phyloP scores from a whole-genome alignment of 2,113 vertebrate species.

The Ascaphus truei region DNA sequence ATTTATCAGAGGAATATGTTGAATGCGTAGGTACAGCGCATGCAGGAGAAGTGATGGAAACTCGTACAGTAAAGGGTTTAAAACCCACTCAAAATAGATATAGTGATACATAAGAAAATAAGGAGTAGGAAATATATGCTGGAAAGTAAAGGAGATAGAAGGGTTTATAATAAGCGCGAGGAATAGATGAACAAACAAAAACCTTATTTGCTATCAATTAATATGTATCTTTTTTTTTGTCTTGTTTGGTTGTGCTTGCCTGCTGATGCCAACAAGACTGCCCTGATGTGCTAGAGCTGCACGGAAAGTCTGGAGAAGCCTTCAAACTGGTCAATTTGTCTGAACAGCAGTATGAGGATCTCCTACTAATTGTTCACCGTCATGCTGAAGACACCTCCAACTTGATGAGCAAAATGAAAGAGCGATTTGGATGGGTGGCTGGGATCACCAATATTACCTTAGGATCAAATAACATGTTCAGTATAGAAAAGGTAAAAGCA shows the following conservation, averaged over 20 bases:
- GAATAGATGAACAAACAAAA: not conserved
- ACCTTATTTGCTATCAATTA: not conserved
- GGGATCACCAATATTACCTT: slow-evolving; percentile 55
- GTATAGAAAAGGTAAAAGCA: slow-evolving; percentile 65
- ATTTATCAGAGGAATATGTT: too few relatives aligned
- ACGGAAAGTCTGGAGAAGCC: slow-evolving; percentile 73
- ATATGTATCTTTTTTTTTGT: not conserved
- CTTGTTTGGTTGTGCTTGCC: not conserved
- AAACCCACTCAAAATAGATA: too few relatives aligned
- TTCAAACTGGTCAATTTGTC: slow-evolving; percentile 74
- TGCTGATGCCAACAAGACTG: slow-evolving; percentile 61
- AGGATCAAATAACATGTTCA: slow-evolving; percentile 63
- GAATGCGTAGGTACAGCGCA: too few relatives aligned
- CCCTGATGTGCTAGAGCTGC: slow-evolving; percentile 69
- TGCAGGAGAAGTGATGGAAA: too few relatives aligned
- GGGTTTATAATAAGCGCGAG: not conserved
- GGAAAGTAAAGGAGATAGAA: too few relatives aligned
- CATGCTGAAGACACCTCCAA: slow-evolving; percentile 75
- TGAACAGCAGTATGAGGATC: slow-evolving; percentile 75
- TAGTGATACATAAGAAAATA: too few relatives aligned
- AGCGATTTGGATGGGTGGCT: slow-evolving; percentile 80
- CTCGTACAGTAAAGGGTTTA: too few relatives aligned
- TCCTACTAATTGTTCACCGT: slow-evolving; percentile 69
- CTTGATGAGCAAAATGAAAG: slow-evolving; percentile 75
- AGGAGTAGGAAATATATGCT: too few relatives aligned